phyloP scores from a whole-genome alignment of 2,113 vertebrate genomes.

The Boleophthalmus pectinirostris region DNA sequence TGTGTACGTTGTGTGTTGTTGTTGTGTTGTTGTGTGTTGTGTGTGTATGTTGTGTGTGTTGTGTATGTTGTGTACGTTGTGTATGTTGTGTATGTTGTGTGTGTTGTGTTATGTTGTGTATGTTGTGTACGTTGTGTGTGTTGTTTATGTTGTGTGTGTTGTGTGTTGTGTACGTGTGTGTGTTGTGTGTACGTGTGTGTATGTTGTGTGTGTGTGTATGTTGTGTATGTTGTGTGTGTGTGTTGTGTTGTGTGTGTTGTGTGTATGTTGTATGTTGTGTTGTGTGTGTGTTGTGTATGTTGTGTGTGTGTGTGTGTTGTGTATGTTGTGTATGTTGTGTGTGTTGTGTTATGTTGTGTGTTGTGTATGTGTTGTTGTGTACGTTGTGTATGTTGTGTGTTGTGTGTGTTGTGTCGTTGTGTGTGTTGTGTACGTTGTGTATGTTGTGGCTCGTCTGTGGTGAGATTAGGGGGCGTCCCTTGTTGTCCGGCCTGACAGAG shows the following conservation, averaged over 20 bases:
- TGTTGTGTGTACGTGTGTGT: no score
- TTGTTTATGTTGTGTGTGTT: conserved; percentile 29
- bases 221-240: conserved; percentile 25
- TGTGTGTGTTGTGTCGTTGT: conserved; percentile 24
- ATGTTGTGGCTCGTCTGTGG: conserved; percentile 5
- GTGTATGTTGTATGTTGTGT: no score
- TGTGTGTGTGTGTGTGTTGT: conserved; percentile 21
- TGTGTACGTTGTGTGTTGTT: conserved; percentile 32
- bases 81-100: conserved; percentile 38
- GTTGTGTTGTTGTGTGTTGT: no score
- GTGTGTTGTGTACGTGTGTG: conserved; percentile 42
- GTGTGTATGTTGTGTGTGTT: no score
- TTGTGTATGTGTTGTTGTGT: conserved; percentile 40
- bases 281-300: conserved; percentile 41
- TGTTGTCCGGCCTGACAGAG: conserved; percentile 28
- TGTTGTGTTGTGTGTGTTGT: conserved; percentile 28
- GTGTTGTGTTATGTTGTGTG: no score
- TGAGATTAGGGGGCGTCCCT: conserved; percentile 43
- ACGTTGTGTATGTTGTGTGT: conserved; percentile 33
- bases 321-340: conserved; percentile 31
- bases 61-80: conserved; percentile 30
- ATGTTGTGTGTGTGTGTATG: conserved; percentile 24
- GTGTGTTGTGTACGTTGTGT: conserved; percentile 43
- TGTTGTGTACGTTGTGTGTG: conserved; percentile 23
- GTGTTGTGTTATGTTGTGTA: conserved; percentile 29